Conservation (phyloP, 2,797 vertebrate species). For the Columba guinea region DNA sequence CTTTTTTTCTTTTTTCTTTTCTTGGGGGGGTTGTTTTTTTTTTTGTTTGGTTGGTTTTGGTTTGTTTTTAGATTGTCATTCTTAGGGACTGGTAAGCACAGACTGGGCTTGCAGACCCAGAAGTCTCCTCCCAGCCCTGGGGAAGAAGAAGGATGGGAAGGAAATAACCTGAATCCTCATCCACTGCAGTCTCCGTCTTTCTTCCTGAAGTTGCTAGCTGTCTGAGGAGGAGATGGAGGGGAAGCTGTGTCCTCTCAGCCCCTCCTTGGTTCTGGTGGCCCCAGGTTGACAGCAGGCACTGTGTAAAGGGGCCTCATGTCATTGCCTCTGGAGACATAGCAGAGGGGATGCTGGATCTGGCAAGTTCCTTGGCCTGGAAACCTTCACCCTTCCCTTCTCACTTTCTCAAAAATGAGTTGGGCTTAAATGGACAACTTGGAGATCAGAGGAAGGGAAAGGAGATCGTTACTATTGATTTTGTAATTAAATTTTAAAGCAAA, state of each 20-base stretch:
- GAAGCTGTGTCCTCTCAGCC: background rate
- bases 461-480: background rate
- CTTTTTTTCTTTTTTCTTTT: background rate
- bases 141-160: background rate
- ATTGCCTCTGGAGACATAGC: background rate
- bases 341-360: background rate
- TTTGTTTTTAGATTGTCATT: background rate
- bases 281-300: background rate
- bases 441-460: background rate
- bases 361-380: conserved; percentile 8
- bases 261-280: background rate
- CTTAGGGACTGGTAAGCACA: conserved; percentile 56
- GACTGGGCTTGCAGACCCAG: background rate
- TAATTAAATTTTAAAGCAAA: conserved; percentile 40
- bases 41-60: too few relatives aligned
- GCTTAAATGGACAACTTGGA: conserved; percentile 1
- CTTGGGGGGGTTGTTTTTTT: too few relatives aligned
- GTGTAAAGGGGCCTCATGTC: background rate
- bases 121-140: conserved; percentile 1
- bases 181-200: background rate
- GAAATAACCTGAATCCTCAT: background rate
- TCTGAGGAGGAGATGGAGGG: conserved; percentile 5
- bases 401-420: background rate
- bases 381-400: background rate
- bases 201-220: background rate